Percentiles rank a stretch among this genome's conserved stretches.
Conservation (phyloP, 2,113 vertebrate species). For the Gymnocephalus cernua region DNA sequence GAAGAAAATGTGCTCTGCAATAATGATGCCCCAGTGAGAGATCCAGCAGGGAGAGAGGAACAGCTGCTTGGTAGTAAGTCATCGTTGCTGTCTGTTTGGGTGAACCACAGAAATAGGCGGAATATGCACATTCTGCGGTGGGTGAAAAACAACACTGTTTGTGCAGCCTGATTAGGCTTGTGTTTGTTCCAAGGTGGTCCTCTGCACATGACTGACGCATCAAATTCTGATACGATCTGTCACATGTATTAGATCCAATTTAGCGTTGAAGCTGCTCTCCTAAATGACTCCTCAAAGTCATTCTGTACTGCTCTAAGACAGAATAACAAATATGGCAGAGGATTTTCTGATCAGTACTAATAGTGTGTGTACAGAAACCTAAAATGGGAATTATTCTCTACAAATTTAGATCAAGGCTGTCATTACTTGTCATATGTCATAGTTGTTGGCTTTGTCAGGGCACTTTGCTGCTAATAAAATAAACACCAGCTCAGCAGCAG, state of each 20-base stretch:
- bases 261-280: constrained; percentile 31
- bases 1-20: constrained; percentile 40
- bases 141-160: constrained; percentile 42
- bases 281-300: constrained; percentile 57
- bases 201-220: constrained; percentile 16
- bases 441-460: constrained; percentile 3
- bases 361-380: background rate
- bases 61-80: constrained; percentile 31
- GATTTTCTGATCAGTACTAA: constrained; percentile 38
- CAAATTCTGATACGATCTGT: constrained; percentile 31
- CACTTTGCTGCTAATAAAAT: constrained; percentile 9
- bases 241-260: constrained; percentile 1
- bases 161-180: constrained; percentile 39
- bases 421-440: constrained; percentile 12
- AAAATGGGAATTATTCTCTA: constrained; percentile 2
- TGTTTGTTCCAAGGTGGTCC: constrained; percentile 34
- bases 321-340: constrained; percentile 22
- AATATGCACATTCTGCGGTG: constrained; percentile 35
- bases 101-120: constrained; percentile 37
- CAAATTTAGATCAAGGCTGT: constrained; percentile 10
- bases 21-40: constrained; percentile 30
- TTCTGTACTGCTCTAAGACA: background rate
- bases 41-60: constrained; percentile 22
- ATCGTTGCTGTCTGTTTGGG: constrained; percentile 46
- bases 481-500: constrained; percentile 13